Evolutionary conservation across 2,797 vertebrate species (phyloP).

Genomic region (Melanotaenia parkinsoni): DNA sequence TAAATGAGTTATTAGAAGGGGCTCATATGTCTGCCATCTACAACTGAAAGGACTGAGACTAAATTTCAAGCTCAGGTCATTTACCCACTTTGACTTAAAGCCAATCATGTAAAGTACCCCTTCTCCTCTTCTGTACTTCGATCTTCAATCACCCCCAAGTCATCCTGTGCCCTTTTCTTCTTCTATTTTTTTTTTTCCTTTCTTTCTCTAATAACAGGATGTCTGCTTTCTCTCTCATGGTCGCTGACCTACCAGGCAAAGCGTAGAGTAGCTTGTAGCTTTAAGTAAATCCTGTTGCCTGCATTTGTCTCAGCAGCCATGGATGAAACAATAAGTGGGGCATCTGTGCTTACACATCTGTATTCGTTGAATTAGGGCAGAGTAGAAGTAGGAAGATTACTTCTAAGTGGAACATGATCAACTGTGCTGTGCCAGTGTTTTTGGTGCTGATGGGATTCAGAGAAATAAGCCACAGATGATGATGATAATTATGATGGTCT

Average conservation of each 20-base stretch:
- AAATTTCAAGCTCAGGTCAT: slow-evolving; percentile 56
- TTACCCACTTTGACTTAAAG: slow-evolving; percentile 55
- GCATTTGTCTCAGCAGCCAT: slow-evolving; percentile 39
- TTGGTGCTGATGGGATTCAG: slow-evolving; percentile 21
- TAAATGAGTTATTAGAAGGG: slow-evolving; percentile 30
- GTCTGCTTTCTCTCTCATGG: slow-evolving; percentile 76
- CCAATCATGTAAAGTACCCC: slow-evolving; percentile 49
- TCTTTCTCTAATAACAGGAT: slow-evolving; percentile 77
- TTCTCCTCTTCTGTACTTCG: slow-evolving; percentile 46
- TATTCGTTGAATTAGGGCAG: slow-evolving; percentile 8
- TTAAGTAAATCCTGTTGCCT: slow-evolving; percentile 82
- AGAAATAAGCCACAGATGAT: not conserved
- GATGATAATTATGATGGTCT: not conserved
- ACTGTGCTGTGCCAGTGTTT: slow-evolving; percentile 6
- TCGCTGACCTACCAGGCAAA: slow-evolving; percentile 75
- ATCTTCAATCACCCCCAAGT: slow-evolving; percentile 60
- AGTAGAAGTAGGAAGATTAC: slow-evolving; percentile 24
- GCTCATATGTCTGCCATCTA: slow-evolving; percentile 53
- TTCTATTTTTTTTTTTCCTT: not conserved
- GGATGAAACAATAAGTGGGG: slow-evolving; percentile 34
- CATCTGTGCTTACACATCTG: slow-evolving; percentile 16
- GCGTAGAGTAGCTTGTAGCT: slow-evolving; percentile 75
- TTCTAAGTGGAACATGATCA: slow-evolving; percentile 51
- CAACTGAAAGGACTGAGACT: slow-evolving; percentile 42
- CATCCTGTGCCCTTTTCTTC: slow-evolving; percentile 29